Conservation (phyloP, 37 sponge, comb jelly and placozoan genomes). For the Diacarnus erythraeanus region DNA sequence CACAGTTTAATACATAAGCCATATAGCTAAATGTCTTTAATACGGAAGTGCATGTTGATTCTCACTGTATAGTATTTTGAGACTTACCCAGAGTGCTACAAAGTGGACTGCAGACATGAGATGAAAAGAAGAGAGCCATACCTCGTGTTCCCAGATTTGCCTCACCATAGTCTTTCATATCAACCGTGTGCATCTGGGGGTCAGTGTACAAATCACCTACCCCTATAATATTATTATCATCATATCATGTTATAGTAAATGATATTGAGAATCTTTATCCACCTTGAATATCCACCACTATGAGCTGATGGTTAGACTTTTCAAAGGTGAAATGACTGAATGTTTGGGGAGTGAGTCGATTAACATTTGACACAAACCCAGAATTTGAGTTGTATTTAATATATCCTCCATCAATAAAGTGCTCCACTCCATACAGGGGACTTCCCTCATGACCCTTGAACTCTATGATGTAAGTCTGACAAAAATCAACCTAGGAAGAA, state of each 20-base stretch:
- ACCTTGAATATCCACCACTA: conserved; percentile 97
- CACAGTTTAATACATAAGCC: too few species aligned
- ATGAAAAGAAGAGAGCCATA: conserved; percentile 93
- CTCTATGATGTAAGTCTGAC: conserved; percentile 88
- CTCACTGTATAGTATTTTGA: background rate
- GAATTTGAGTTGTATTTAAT: conserved; percentile 94
- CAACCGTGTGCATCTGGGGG: conserved; percentile 91
- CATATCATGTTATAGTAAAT: background rate
- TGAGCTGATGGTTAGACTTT: conserved; percentile 72
- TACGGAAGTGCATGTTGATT: too few species aligned
- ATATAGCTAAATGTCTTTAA: too few species aligned
- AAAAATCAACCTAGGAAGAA: conserved; percentile 80
- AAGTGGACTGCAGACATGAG: conserved; percentile 82
- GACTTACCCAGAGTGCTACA: conserved; percentile 57
- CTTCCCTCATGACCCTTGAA: conserved; percentile 57
- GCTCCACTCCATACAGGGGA: conserved; percentile 81
- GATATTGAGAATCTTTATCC: background rate
- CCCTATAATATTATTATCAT: conserved; percentile 33
- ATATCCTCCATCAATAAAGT: conserved; percentile 87
- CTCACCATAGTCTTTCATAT: conserved; percentile 75
- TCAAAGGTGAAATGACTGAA: conserved; percentile 97
- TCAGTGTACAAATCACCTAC: conserved; percentile 97
- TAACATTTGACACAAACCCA: conserved; percentile 78
- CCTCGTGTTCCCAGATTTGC: conserved; percentile 85
- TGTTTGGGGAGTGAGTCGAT: conserved; percentile 87